These are phyloP conservation scores for Eolophus roseicapilla DNA, from an alignment of 2,113 vertebrate species.

Conservation along the genomic window DNA sequence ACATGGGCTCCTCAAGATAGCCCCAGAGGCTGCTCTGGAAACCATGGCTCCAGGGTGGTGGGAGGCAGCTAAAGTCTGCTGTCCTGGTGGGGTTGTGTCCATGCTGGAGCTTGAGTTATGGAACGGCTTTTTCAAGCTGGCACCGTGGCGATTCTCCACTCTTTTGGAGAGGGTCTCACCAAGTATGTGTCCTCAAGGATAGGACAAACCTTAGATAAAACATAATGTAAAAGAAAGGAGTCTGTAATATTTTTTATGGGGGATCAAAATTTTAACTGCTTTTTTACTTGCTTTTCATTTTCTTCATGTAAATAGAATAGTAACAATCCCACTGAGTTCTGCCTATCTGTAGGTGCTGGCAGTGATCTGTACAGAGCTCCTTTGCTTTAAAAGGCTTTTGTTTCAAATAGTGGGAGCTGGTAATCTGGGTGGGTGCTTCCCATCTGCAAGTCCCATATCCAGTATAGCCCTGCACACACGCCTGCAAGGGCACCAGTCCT, in stretches of 20 bases:
- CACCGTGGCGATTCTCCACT: background rate
- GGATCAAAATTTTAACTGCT: background rate
- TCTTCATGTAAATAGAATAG: background rate
- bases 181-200: background rate
- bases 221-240: background rate
- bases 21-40: background rate
- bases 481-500: constrained; percentile 14
- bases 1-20: rapidly evolving
- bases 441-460: background rate
- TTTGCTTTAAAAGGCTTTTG: background rate
- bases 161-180: background rate
- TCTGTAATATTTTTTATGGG: background rate
- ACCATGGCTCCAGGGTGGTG: rapidly evolving
- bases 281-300: background rate
- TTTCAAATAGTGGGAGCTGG: background rate
- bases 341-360: background rate
- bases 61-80: background rate
- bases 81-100: background rate
- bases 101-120: background rate
- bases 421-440: background rate
- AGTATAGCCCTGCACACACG: rapidly evolving
- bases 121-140: background rate
- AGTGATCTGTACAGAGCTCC: background rate
- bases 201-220: background rate
- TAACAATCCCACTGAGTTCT: background rate